Evolutionary conservation across 2,113 vertebrate species (phyloP).

Genomic region (Heptranchias perlo): DNA sequence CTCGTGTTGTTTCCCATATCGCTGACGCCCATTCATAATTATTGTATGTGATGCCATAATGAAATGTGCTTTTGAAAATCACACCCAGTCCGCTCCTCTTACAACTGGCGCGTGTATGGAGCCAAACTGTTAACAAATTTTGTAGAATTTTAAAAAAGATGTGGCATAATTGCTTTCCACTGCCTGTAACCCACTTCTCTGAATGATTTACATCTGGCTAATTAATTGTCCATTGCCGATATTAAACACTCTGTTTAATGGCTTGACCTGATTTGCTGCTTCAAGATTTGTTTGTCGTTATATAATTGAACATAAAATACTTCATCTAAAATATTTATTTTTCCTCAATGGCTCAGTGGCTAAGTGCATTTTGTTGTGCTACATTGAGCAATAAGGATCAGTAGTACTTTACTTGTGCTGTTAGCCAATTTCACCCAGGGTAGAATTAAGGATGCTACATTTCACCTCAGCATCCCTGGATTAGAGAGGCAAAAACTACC

Average conservation of each 20-base stretch:
- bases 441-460: neutral
- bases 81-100: neutral
- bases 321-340: neutral
- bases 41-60: neutral
- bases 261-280: neutral
- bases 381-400: neutral
- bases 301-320: constrained; percentile 3
- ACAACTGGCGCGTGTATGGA: neutral
- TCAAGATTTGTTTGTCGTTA: neutral
- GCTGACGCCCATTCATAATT: neutral
- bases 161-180: neutral
- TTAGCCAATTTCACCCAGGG: neutral
- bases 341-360: neutral
- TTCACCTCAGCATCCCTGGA: neutral
- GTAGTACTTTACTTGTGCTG: neutral
- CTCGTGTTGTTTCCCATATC: neutral
- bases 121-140: neutral
- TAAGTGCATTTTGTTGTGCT: neutral
- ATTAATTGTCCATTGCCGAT: constrained; percentile 2
- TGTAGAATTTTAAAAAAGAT: neutral
- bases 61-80: neutral
- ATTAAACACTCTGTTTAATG: neutral
- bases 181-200: neutral
- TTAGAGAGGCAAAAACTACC: neutral
- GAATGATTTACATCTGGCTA: neutral